Conservation (phyloP, 2,888 invertebrate genomes). For the Glyphotaelius pellucidus region DNA sequence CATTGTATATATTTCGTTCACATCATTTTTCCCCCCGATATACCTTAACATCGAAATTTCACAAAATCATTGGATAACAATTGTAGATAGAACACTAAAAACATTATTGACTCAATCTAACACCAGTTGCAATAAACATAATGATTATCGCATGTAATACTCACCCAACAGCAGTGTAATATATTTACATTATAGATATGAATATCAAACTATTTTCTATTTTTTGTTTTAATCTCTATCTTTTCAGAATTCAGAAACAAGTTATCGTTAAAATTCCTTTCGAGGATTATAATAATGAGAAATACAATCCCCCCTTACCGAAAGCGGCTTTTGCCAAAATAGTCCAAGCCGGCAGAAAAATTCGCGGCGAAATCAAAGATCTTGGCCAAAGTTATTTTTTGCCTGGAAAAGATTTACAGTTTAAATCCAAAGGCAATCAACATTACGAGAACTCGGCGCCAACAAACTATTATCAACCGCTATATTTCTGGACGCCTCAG, state of each 20-base stretch:
- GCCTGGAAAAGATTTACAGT: constrained; percentile 3
- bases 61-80: neutral
- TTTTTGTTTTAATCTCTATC: constrained; percentile 44
- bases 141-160: neutral
- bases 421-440: constrained; percentile 18
- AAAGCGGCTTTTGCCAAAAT: constrained; percentile 75
- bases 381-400: neutral
- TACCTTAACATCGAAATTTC: neutral
- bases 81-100: no score
- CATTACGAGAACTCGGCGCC: neutral
- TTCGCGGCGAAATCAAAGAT: neutral
- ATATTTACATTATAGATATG: neutral
- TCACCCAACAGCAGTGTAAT: neutral
- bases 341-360: constrained; percentile 74
- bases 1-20: neutral
- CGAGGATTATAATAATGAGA: constrained; percentile 67
- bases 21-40: neutral
- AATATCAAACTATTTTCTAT: constrained; percentile 6
- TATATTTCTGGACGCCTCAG: neutral
- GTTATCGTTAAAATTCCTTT: constrained; percentile 67
- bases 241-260: constrained; percentile 69
- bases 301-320: constrained; percentile 39
- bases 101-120: no score
- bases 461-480: neutral
- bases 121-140: neutral